Base-by-base conservation (phyloP, 2,888 invertebrate genomes). In the Portevinia maculata region DNA sequence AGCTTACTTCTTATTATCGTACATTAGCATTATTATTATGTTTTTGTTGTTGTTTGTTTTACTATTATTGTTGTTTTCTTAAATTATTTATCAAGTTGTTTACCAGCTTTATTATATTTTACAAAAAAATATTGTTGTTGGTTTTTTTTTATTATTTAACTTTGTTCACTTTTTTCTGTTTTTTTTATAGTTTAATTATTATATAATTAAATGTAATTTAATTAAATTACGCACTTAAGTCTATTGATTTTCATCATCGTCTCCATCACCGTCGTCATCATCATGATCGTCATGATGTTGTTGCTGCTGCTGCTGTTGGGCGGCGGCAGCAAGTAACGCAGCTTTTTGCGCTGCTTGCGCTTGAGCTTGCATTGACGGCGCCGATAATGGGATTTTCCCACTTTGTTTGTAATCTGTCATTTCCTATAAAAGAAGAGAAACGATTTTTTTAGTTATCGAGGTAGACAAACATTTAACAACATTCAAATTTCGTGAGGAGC, bases 351-450 rank as follows among this genome's bases (percentile, higher is more conserved):
- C 89, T 83, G 88, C 87, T 81, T 88, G 88, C 59, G 88, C 88
- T 87, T 90, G 90, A 84, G 90, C 90, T 87, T 89, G 89, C 90
- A 90, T 90, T 84, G 90, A 89, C 84, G 90, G 90, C 79, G 90
- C 90, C 79, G 90, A 89, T 88, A 89, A 87, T 87, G 91, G 89
- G 84, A 91, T 90, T 88, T 91, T 91, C 88, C 91, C 90, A 86
- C 90, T 90, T 85, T 90, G 89, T 87, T 91, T 91, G 85, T 91
- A 91, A 85, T 91, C 91, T 85, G 90, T 90, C 91, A 91, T 91
- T 89, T 91, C 91, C 91, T 91, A 83, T 24, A 84, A 69, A 65
- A 4, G 44, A 73, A 71, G 46, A 57, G 7, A 24, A 62, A 53
- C 24, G 5, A 24, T 24, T 24, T n/a, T n/a, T n/a, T n/a, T n/a